Evolutionary conservation across 1,140 invertebrate species (phyloP).

Genomic region (Drosophila bifasciata): DNA sequence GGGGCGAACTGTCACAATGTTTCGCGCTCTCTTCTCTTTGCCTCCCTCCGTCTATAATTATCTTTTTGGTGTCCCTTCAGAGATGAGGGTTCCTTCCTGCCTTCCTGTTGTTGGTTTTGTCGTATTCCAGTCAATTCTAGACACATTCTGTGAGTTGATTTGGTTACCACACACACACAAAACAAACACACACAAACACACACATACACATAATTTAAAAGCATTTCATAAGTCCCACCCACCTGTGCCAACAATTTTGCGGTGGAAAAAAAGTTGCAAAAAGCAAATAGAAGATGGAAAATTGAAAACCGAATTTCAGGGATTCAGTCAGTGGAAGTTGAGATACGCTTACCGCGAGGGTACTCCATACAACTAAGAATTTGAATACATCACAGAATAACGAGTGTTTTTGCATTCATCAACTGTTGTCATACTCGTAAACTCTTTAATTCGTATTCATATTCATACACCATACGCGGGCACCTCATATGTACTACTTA

Average conservation of each 20-base stretch:
- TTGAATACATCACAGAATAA: no score
- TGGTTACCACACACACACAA: slow-evolving; percentile 23
- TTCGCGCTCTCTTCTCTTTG: slow-evolving; percentile 8
- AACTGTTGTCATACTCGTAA: background rate
- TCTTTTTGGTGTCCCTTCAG: slow-evolving; percentile 30
- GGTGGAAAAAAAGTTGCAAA: slow-evolving; percentile 38
- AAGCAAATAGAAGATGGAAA: slow-evolving; percentile 36
- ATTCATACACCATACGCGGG: no score
- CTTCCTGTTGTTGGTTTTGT: background rate
- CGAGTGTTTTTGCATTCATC: no score
- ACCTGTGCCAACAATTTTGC: slow-evolving; percentile 46
- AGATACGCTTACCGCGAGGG: slow-evolving; percentile 23
- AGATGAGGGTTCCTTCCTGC: slow-evolving; percentile 29
- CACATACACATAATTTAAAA: slow-evolving; percentile 37
- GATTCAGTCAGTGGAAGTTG: slow-evolving; percentile 1
- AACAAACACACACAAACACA: no score
- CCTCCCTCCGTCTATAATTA: slow-evolving; percentile 28
- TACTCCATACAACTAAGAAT: no score
- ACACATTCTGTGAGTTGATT: slow-evolving; percentile 51
- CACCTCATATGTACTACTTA: no score
- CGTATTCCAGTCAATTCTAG: slow-evolving; percentile 39
- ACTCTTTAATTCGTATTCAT: no score
- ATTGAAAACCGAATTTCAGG: slow-evolving; percentile 26
- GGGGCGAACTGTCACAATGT: slow-evolving; percentile 40
- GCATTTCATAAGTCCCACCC: slow-evolving; percentile 21